Evolutionary conservation across 2,888 invertebrate species (phyloP).

Genomic region (Lucinisca nassula): DNA sequence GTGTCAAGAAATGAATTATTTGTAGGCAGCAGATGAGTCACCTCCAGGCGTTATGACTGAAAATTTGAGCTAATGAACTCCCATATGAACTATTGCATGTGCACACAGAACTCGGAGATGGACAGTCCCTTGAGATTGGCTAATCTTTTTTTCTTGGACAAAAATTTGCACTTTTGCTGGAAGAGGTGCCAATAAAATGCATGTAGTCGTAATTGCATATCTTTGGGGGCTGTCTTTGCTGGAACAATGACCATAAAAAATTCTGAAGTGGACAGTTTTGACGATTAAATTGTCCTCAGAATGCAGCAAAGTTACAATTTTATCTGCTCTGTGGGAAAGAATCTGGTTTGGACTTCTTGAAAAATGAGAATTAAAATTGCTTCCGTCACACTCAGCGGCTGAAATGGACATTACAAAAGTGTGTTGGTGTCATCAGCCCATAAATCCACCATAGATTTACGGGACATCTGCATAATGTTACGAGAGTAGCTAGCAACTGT

Average conservation of each 20-base stretch:
- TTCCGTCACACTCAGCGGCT: neutral
- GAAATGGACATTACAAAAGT: constrained; percentile 6
- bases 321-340: constrained; percentile 42
- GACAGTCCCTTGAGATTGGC: constrained; percentile 48
- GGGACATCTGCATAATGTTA: constrained; percentile 42
- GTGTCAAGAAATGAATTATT: neutral
- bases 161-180: constrained; percentile 45
- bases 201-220: constrained; percentile 51
- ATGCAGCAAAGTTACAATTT: constrained; percentile 41
- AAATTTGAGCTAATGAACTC: neutral
- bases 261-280: constrained; percentile 45
- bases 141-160: constrained; percentile 48
- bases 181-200: constrained; percentile 58
- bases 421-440: neutral
- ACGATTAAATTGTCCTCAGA: constrained; percentile 4
- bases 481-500: neutral
- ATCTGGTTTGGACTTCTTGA: constrained; percentile 17
- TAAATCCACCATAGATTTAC: constrained; percentile 12
- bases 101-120: constrained; percentile 25
- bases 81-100: constrained; percentile 19
- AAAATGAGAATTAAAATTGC: constrained; percentile 16
- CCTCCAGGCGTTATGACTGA: neutral
- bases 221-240: constrained; percentile 43
- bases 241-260: constrained; percentile 60
- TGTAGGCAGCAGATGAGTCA: neutral